Base-by-base conservation (phyloP, 2,113 vertebrate species). In the Drymodes brunneopygia region DNA sequence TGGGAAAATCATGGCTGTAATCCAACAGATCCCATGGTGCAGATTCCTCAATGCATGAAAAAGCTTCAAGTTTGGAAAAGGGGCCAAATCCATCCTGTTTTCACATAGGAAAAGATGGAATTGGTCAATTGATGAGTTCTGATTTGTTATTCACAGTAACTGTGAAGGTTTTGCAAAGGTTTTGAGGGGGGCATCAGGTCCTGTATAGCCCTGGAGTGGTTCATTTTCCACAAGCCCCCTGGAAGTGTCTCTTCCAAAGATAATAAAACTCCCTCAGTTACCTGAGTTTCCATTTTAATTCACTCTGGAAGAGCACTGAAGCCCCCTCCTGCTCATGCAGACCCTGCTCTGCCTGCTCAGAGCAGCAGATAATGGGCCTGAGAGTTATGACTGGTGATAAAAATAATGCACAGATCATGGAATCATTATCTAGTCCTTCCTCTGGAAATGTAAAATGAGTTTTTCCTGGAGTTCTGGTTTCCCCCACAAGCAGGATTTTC, bases 211-310 rank as follows among this genome's bases (percentile, higher is more conserved):
- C 44, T 11, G 40, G 38, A 25, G 25, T 23, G 12, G 48, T 35
- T 86, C 5, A 31, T 88, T 81, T 90, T 47, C 86, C 47, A n/a
- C 45, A 40, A 36, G 13, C 20, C 3, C 31, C 10, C 22, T 53
- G 73, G 86, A 94, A 94, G 47, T 62, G 29, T 48, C 35, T 72
- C 77, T 86, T 44, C 74, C 56, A 48, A 66, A 94, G 87, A 92
- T 85, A 84, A 96, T 67, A 93, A 94, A 91, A 42, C 33, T 56
- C 56, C 77, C 88, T 82, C 86, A 38, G 45, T 92, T 90, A 72
- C 88, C 51, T 40, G 62, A 58, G 67, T 94, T 97, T 95, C 91
- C 94, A 90, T 95, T 97, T 96, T 65, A 94, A 93, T 92, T 95
- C 70, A n/a, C 71, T 95, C 93, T 69, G 54, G 71, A 17, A 67